A percentile compares a stretch with the other conserved stretches of the same genome.
These are phyloP conservation scores for Heliconius ismenius DNA, from an alignment of 2,888 invertebrate species.

Conservation along the genomic window DNA sequence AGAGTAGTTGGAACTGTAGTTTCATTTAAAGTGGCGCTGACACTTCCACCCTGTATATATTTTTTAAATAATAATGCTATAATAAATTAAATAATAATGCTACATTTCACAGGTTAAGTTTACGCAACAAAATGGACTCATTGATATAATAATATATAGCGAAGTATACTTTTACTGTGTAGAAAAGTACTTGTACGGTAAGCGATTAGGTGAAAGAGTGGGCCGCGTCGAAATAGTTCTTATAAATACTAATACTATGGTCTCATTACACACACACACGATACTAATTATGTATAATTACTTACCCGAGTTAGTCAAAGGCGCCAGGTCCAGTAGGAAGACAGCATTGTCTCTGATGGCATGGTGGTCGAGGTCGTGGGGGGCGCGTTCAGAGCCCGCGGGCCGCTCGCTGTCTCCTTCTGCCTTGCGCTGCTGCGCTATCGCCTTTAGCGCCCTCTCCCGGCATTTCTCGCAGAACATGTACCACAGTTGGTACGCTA, in stretches of 20 bases:
- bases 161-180: neutral
- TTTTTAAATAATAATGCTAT: too few relatives aligned
- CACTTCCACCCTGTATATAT: too few relatives aligned
- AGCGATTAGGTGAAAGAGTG: too few relatives aligned
- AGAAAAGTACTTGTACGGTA: too few relatives aligned
- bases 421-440: conserved; percentile 66
- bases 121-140: too few relatives aligned
- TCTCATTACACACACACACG: too few relatives aligned
- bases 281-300: neutral
- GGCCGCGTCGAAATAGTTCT: too few relatives aligned
- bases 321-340: conserved; percentile 94
- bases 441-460: conserved; percentile 83
- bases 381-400: conserved; percentile 40
- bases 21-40: too few relatives aligned
- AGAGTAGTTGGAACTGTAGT: too few relatives aligned
- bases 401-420: conserved; percentile 53
- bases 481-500: conserved; percentile 91
- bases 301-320: conserved; percentile 82
- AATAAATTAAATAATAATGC: too few relatives aligned
- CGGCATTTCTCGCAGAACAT: conserved; percentile 95
- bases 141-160: neutral
- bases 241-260: too few relatives aligned
- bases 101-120: too few relatives aligned
- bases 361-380: conserved; percentile 75
- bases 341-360: conserved; percentile 96